A percentile compares a stretch with the other conserved stretches of the same genome.
phyloP scores from a whole-genome alignment of 2,888 invertebrate species.

The Macaria liturata region DNA sequence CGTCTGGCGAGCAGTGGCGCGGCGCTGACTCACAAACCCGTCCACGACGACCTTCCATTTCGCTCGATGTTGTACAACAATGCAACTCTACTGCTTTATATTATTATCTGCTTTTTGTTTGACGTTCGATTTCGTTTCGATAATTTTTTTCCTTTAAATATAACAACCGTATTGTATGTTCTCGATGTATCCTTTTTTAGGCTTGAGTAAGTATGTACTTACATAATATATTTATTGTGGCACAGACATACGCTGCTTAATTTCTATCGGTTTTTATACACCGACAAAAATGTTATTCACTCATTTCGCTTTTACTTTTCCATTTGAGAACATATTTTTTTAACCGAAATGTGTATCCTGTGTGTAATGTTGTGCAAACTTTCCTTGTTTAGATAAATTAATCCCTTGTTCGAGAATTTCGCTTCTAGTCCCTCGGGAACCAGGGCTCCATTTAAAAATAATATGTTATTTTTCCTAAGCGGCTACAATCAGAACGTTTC shows the following conservation, averaged over 20 bases:
- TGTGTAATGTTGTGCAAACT: background rate
- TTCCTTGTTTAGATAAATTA: slow-evolving; percentile 4
- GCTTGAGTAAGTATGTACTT: too few relatives aligned
- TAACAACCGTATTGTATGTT: too few relatives aligned
- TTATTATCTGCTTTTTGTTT: too few relatives aligned
- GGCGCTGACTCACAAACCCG: slow-evolving; percentile 37
- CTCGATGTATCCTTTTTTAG: too few relatives aligned
- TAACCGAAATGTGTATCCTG: background rate
- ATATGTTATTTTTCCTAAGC: slow-evolving; percentile 4
- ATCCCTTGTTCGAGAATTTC: background rate
- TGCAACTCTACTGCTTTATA: slow-evolving; percentile 7
- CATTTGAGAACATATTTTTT: too few relatives aligned
- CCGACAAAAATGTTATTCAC: too few relatives aligned
- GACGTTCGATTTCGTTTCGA: too few relatives aligned
- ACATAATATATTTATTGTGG: too few relatives aligned
- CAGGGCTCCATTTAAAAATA: slow-evolving; percentile 9
- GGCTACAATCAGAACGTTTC: background rate
- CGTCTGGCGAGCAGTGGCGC: slow-evolving; percentile 11
- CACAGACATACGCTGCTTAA: too few relatives aligned
- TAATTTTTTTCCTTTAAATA: too few relatives aligned
- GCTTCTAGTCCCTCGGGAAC: background rate
- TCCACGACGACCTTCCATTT: slow-evolving; percentile 21
- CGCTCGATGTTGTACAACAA: slow-evolving; percentile 19
- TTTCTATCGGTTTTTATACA: too few relatives aligned
- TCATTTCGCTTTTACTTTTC: too few relatives aligned